Evolutionary conservation across 2,888 invertebrate species (phyloP), one percentile per base, ranked within the genome.

Genomic region (Hyposoter dolosus): DNA sequence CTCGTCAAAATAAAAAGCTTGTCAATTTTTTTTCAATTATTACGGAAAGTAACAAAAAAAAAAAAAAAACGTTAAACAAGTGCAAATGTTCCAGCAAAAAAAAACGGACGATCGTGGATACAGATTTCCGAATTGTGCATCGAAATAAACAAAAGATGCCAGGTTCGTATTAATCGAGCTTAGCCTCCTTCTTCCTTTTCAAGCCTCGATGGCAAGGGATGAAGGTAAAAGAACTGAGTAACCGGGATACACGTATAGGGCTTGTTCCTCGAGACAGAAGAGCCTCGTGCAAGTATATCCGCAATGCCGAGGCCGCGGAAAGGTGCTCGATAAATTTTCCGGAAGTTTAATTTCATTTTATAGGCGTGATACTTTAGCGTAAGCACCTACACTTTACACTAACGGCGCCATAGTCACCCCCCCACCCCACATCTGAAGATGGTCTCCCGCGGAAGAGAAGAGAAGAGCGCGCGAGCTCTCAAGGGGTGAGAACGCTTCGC

Each of bases 331-430:
- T 92, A 92, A 92, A 92, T 92, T 92, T 90, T 85, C 90, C 83
- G 86, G 89, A 91, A 92, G 91, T 92, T 92, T 92, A 92, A 92
- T 92, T 92, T 92, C 91, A 91, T 92, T 92, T 92, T 92, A 92
- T 91, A 92, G 92, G 91, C 90, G 90, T 90, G 91, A 92, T 92
- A 92, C 91, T 92, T 92, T 92, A 92, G 90, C 90, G 90, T 88
- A 91, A 91, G 90, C 88, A 90, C 91, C 91, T 90, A 89, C 90
- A 89, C 91, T 92, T 91, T 91, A 90, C 90, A 89, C 90, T 90
- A 92, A 92, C 90, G 89, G 91, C 89, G 82, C 86, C 79, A 87
- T 84, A 87, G 74, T 85, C 83, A 45, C 80, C 15, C 28, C 28
- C 28, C 17, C 17, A 15, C 19, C 40, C 43, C 78, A 17, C 50